Evolutionary conservation across 1,140 invertebrate genomes (phyloP).

Genomic region (Apis dorsata): DNA sequence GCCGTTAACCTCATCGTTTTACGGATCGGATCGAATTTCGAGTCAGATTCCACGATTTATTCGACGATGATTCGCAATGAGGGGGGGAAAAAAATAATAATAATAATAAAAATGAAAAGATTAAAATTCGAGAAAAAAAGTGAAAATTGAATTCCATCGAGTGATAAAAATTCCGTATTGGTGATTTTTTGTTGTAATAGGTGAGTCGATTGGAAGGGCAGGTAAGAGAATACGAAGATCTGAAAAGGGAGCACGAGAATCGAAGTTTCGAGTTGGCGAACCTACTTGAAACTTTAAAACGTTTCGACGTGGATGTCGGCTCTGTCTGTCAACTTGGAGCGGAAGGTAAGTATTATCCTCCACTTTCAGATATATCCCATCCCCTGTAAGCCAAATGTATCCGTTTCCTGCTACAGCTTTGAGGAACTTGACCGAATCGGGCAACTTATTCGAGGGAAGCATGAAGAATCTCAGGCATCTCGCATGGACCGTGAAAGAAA

Average conservation of each 20-base stretch:
- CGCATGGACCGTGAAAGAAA: slow-evolving; percentile 61
- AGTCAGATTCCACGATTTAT: too few relatives aligned
- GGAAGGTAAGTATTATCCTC: slow-evolving; percentile 59
- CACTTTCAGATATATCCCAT: neutral
- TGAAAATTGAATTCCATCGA: neutral
- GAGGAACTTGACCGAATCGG: slow-evolving; percentile 64
- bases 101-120: too few relatives aligned
- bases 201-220: slow-evolving; percentile 13
- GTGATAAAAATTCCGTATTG: neutral
- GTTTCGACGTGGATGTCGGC: slow-evolving; percentile 60
- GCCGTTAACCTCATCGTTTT: too few relatives aligned
- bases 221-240: slow-evolving; percentile 36
- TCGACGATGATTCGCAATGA: too few relatives aligned
- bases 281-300: slow-evolving; percentile 66
- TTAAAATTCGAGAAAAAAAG: neutral
- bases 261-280: slow-evolving; percentile 65
- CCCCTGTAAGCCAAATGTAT: slow-evolving; percentile 18
- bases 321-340: slow-evolving; percentile 61
- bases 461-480: slow-evolving; percentile 66
- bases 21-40: too few relatives aligned
- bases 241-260: slow-evolving; percentile 41
- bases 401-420: slow-evolving; percentile 49
- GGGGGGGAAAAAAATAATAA: too few relatives aligned
- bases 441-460: slow-evolving; percentile 56
- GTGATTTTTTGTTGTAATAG: neutral